Evolutionary conservation across 2,888 invertebrate species (phyloP).

Genomic region (Stegophylla sp.): DNA sequence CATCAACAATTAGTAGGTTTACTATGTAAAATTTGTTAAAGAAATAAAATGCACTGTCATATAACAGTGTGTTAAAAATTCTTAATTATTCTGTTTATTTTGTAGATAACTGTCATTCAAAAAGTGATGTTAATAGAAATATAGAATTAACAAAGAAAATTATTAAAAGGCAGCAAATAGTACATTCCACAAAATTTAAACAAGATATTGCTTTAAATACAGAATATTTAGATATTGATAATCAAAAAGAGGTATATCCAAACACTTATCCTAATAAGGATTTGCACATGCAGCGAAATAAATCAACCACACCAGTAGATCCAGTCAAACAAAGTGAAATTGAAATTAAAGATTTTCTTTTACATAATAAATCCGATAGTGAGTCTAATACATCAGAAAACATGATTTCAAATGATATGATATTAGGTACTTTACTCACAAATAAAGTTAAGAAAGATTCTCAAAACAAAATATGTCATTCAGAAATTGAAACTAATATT

Average conservation of each 20-base stretch:
- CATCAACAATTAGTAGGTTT: constrained; percentile 27
- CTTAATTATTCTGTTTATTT: background rate
- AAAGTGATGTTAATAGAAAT: constrained; percentile 61
- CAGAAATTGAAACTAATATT: background rate
- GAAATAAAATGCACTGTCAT: too few species aligned
- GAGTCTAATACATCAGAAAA: constrained; percentile 13
- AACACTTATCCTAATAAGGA: constrained; percentile 60
- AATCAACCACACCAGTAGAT: background rate
- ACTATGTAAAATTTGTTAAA: background rate
- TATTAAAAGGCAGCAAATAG: constrained; percentile 1
- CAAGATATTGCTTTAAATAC: background rate
- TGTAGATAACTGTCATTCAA: constrained; percentile 62
- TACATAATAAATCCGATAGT: background rate
- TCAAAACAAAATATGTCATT: background rate
- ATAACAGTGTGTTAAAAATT: too few species aligned
- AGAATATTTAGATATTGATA: background rate
- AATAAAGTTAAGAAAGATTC: background rate
- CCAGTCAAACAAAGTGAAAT: background rate
- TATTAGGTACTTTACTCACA: background rate
- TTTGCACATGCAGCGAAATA: constrained; percentile 22
- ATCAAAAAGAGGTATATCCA: constrained; percentile 60
- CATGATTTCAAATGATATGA: background rate
- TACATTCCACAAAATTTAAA: constrained; percentile 2
- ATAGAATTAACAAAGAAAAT: constrained; percentile 2
- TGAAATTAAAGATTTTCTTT: background rate